Conservation (phyloP, 1,140 invertebrate species). For the Oscheius sp. region DNA sequence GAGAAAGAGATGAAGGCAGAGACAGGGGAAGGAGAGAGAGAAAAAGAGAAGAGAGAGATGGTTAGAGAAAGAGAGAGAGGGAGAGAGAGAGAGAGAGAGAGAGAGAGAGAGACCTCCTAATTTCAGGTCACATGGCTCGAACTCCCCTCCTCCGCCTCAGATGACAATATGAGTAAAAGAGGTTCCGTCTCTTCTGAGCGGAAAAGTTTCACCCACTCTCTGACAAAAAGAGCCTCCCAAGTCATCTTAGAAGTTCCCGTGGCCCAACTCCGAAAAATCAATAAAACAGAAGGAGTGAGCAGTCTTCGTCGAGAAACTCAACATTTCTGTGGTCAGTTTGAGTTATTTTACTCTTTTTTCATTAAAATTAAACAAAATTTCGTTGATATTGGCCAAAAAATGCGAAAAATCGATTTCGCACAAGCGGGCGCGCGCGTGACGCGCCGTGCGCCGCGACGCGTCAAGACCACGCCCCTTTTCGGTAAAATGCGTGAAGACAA, state of each 20-base stretch:
- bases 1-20: too few species aligned
- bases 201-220: constrained; percentile 37
- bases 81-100: background rate
- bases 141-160: background rate
- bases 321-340: constrained; percentile 53
- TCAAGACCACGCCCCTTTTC: background rate
- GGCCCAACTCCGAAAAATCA: constrained; percentile 45
- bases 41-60: too few species aligned
- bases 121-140: background rate
- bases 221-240: constrained; percentile 40
- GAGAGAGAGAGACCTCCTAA: background rate
- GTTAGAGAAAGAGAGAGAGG: too few species aligned
- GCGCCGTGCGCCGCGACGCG: too few species aligned
- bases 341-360: too few species aligned
- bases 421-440: too few species aligned
- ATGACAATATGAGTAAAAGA: background rate
- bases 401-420: too few species aligned
- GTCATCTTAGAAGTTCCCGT: constrained; percentile 49
- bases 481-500: background rate
- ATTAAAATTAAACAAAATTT: too few species aligned
- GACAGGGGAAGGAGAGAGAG: too few species aligned
- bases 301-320: constrained; percentile 47
- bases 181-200: constrained; percentile 26
- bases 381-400: too few species aligned
- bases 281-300: constrained; percentile 43